These are phyloP conservation scores for Aplochiton taeniatus DNA, from an alignment of 2,797 vertebrate genomes.

Conservation along the genomic window DNA sequence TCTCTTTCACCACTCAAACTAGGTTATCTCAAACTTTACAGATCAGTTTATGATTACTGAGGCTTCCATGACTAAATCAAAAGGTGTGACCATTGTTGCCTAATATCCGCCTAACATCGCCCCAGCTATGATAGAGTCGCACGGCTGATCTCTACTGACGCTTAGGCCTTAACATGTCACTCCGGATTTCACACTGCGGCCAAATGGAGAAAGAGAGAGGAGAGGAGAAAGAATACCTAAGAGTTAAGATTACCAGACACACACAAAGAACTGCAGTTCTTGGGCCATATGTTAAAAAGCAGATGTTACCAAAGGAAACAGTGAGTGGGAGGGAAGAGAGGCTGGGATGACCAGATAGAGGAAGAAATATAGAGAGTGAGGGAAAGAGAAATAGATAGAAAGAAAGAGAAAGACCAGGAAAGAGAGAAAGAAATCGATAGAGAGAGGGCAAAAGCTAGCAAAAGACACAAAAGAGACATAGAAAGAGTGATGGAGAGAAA, in stretches of 20 bases:
- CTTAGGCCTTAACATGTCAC: slow-evolving; percentile 72
- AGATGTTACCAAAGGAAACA: slow-evolving; percentile 31
- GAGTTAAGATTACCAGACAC: slow-evolving; percentile 17
- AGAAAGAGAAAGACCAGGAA: slow-evolving; percentile 1
- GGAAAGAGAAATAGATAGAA: not conserved
- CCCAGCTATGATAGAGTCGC: slow-evolving; percentile 60
- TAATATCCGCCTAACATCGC: slow-evolving; percentile 22
- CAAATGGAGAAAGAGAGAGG: slow-evolving; percentile 31
- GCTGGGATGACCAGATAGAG: not conserved
- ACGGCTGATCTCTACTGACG: slow-evolving; percentile 64
- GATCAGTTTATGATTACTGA: too few species aligned
- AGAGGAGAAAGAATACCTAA: not conserved
- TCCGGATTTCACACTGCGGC: slow-evolving; percentile 65
- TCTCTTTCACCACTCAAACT: too few species aligned
- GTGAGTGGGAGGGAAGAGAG: not conserved
- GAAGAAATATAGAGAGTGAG: not conserved
- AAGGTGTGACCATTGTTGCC: too few species aligned
- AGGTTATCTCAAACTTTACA: too few species aligned
- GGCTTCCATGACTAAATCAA: too few species aligned
- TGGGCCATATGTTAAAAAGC: slow-evolving; percentile 20
- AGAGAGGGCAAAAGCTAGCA: slow-evolving; percentile 3
- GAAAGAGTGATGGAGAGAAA: slow-evolving; percentile 2
- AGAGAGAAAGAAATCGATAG: not conserved
- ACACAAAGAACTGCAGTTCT: slow-evolving; percentile 41
- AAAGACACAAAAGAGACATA: not conserved